These are phyloP conservation scores for Xenops minutus DNA, from an alignment of 2,797 vertebrate species.

Conservation along the genomic window DNA sequence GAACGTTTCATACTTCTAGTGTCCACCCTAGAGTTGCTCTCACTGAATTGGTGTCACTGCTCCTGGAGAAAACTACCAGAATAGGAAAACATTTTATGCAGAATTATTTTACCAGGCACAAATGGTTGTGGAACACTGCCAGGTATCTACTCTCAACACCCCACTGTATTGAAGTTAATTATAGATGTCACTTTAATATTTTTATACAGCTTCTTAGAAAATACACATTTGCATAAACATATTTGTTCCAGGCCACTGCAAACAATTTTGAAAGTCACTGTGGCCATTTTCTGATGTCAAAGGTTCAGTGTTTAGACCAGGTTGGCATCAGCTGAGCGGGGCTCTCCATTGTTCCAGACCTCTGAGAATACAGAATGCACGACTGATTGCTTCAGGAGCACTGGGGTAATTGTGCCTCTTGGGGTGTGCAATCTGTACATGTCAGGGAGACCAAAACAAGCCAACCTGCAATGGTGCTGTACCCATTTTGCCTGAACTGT, in stretches of 20 bases:
- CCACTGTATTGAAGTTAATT: background rate
- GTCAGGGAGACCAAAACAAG: background rate
- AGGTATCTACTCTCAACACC: background rate
- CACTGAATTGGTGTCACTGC: background rate
- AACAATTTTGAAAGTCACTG: background rate
- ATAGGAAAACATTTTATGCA: background rate
- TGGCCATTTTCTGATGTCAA: background rate
- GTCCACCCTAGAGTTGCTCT: background rate
- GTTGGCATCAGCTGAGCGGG: background rate
- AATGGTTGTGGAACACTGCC: background rate
- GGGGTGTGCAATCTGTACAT: fast-evolving
- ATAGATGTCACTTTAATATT: background rate
- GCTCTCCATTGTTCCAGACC: background rate
- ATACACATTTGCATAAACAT: background rate
- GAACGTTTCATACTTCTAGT: background rate
- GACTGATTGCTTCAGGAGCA: background rate
- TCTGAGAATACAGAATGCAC: background rate
- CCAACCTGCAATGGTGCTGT: background rate
- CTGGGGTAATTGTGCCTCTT: background rate
- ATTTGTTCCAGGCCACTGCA: background rate
- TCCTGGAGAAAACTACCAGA: background rate
- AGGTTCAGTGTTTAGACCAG: background rate
- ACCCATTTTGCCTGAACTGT: background rate
- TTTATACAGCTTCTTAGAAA: background rate
- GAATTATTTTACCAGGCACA: background rate